Percentiles rank a stretch among this genome's conserved stretches.
phyloP scores from a whole-genome alignment of 2,888 invertebrate genomes.

The Lutraria lutraria region DNA sequence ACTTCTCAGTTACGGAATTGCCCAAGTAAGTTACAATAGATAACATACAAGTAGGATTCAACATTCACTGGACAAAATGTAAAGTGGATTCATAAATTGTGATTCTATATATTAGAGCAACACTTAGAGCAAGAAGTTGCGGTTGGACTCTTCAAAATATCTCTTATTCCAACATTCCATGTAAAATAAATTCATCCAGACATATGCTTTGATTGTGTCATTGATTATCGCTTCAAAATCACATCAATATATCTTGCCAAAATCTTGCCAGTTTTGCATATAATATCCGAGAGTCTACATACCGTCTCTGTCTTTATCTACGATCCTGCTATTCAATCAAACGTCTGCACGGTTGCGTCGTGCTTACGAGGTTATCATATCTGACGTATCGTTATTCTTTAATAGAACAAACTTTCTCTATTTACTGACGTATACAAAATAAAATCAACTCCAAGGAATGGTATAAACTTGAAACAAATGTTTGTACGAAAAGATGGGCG shows the following conservation, averaged over 20 bases:
- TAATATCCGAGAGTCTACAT: neutral
- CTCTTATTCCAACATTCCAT: neutral
- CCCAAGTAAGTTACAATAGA: too few species aligned
- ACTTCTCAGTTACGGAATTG: too few species aligned
- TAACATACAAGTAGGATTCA: too few species aligned
- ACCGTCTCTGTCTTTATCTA: neutral
- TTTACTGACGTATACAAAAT: neutral
- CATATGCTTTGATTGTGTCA: neutral
- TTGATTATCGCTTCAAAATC: neutral
- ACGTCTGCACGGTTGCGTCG: neutral
- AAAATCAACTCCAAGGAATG: neutral
- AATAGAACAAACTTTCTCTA: neutral
- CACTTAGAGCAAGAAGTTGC: neutral
- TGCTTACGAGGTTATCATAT: neutral
- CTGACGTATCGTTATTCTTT: neutral
- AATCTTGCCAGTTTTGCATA: neutral
- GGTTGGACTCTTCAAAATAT: neutral
- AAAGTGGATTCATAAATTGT: too few species aligned
- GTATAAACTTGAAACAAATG: neutral
- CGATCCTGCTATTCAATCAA: neutral
- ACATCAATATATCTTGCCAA: neutral
- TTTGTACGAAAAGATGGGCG: neutral
- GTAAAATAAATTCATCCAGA: neutral
- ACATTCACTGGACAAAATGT: too few species aligned
- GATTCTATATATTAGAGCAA: too few species aligned